phyloP scores from a whole-genome alignment of 2,113 vertebrate species.

The mouse (Mus musculus) region DNA sequence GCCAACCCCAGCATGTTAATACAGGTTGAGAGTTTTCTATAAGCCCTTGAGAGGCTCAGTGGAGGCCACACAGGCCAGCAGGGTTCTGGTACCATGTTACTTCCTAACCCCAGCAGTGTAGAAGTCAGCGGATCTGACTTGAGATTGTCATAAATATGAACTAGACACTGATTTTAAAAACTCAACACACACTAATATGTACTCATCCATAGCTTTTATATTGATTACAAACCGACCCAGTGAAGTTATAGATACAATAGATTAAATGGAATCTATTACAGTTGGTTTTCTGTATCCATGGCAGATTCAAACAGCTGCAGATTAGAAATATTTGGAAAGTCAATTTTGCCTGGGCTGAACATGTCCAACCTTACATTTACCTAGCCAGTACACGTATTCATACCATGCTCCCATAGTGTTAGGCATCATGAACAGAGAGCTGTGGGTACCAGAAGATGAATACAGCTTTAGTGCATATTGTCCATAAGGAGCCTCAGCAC shows the following conservation, averaged over 20 bases:
- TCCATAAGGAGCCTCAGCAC: not conserved
- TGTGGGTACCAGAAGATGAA: not conserved
- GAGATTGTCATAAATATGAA: not conserved
- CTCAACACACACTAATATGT: not conserved
- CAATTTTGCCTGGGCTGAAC: not conserved
- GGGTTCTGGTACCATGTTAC: not conserved
- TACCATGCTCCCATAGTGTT: not conserved
- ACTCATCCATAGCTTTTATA: not conserved
- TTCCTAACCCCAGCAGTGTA: not conserved
- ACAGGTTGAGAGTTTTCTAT: not conserved
- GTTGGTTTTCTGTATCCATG: not conserved
- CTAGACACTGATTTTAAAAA: not conserved
- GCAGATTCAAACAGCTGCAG: not conserved
- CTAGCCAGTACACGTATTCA: not conserved
- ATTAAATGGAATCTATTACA: not conserved
- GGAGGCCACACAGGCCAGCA: not conserved
- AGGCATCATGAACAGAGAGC: not conserved
- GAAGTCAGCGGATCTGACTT: not conserved
- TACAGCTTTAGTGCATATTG: not conserved
- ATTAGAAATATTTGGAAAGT: not conserved
- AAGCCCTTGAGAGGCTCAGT: not conserved
- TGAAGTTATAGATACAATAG: not conserved
- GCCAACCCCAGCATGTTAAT: too few relatives aligned
- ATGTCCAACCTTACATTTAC: not conserved
- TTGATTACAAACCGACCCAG: not conserved